Base-by-base conservation (phyloP, 2,113 vertebrate species). In the Ochotona princeps region DNA sequence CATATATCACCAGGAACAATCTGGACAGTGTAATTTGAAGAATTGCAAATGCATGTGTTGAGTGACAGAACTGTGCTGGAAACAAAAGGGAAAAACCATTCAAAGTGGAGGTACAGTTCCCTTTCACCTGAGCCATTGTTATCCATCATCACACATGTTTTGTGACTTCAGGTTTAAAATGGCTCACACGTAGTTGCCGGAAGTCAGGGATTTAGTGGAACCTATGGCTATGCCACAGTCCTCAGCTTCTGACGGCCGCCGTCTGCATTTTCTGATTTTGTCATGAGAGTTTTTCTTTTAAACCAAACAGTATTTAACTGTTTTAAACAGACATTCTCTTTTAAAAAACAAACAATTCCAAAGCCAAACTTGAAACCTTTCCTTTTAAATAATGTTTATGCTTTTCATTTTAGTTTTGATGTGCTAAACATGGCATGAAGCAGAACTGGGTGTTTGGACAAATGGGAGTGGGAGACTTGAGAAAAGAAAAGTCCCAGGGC, bases 41-140 rank as follows among this genome's bases (percentile, higher is more conserved):
- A 21, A 1, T 49, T 14, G 61, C 35, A n/a, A 51, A 2, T 49
- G 32, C 32, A n/a, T 82, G 32, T 84, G 4, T 47, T 73, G 5
- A 84, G 5, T 83, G 57, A 32, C 65, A 81, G 38, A 89, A 17
- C n/a, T 67, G 25, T 83, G 15, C 69, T 82, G 17, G n/a, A 89
- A 89, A 57, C 93, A 57, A 92, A 83, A 79, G 51, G 94, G 94
- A 97, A 97, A 95, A 96, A 95, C 35, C 76, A 96, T 57, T 86
- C 47, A 91, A 96, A 96, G 89, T 76, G 25, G 92, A 28, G 87
- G 70, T 93, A 94, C 44, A 74, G 70, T 87, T 95, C 54, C 57
- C 57, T 92, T 89, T 91, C 57, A 73, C n/a, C 35, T 11, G 61
- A 90, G 61, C 70, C 38, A 51, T 60, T 79, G 5, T 73, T 86